Base-by-base conservation (phyloP, 2,888 invertebrate species). In the Drosophila phalerata region DNA sequence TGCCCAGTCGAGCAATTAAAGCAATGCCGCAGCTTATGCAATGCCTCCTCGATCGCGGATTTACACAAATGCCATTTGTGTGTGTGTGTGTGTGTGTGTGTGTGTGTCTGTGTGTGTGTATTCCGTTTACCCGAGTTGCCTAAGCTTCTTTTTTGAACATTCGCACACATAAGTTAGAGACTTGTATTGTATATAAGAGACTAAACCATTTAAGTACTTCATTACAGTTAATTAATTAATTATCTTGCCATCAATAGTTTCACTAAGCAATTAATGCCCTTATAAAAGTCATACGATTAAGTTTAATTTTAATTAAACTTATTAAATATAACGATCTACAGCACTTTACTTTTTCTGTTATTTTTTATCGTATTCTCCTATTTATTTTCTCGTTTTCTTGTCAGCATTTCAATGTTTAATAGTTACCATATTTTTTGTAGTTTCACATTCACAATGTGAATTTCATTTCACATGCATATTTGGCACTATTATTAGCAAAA, bases 1-100 rank as follows among this genome's bases (percentile, higher is more conserved):
- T 57, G 67, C 56, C 49, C 22, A 55, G 40, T 48, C 68, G 65
- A 67, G 76, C 76, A 77, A 77, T 77, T 77, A 77, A 77, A 57
- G 48, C 76, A 58, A 52, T 77, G 79, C 79, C 66, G 64, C 76
- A 47, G 70, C 64, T 77, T 77, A 77, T 77, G 77, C 71, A 77
- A 77, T 70, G 58, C 66, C 62, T 42, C 13, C 60, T n/a, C n/a
- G n/a, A n/a, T n/a, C n/a, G n/a, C n/a, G n/a, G n/a, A n/a, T n/a
- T n/a, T n/a, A n/a, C n/a, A n/a, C n/a, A n/a, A 53, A 43, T 15
- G 13, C n/a, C n/a, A 10, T 34, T 6, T 25, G 28, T 28, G 28
- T 28, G 28, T 28, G 5, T 13, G 10, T 34, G 2, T 38, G 5
- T 40, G 22, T 19, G 17, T 43, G 10, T 38, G 25, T 22, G 9